A percentile compares a stretch with the other conserved stretches of the same genome.
These are phyloP conservation scores for Phengaris alcon DNA, from an alignment of 2,888 invertebrate species.

Conservation along the genomic window DNA sequence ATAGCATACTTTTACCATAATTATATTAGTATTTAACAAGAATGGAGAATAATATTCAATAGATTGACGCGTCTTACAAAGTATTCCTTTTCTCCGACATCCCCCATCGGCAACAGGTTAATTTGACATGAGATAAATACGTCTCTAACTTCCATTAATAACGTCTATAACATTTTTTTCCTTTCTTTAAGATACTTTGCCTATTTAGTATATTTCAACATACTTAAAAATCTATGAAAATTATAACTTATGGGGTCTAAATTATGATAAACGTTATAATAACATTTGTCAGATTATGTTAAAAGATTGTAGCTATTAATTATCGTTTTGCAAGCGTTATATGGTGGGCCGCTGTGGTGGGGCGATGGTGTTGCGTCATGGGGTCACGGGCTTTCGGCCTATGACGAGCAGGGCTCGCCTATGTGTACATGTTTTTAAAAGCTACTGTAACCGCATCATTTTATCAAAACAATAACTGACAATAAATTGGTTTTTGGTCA, in stretches of 20 bases:
- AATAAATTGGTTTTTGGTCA: too few relatives aligned
- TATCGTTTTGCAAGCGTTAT: neutral
- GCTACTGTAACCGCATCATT: too few relatives aligned
- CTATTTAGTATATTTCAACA: neutral
- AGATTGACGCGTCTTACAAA: too few relatives aligned
- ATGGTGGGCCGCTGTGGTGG: neutral
- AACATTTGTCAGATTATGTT: neutral
- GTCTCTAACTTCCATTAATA: too few relatives aligned
- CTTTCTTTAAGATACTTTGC: neutral
- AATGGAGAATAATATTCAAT: neutral
- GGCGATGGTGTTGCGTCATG: neutral
- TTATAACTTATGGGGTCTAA: neutral
- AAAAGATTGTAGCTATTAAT: neutral
- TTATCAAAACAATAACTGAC: too few relatives aligned
- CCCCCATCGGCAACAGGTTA: too few relatives aligned
- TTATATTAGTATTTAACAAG: neutral
- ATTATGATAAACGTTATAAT: neutral
- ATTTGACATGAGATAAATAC: too few relatives aligned
- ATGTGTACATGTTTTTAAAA: too few relatives aligned
- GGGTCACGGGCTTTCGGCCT: conserved; percentile 16
- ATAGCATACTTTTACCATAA: too few relatives aligned
- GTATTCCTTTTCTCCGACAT: too few relatives aligned
- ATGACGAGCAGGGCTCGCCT: neutral
- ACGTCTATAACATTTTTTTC: too few relatives aligned
- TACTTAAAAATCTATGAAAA: neutral